phyloP scores from a whole-genome alignment of 1,140 invertebrate species.

The Pararge aegeria region DNA sequence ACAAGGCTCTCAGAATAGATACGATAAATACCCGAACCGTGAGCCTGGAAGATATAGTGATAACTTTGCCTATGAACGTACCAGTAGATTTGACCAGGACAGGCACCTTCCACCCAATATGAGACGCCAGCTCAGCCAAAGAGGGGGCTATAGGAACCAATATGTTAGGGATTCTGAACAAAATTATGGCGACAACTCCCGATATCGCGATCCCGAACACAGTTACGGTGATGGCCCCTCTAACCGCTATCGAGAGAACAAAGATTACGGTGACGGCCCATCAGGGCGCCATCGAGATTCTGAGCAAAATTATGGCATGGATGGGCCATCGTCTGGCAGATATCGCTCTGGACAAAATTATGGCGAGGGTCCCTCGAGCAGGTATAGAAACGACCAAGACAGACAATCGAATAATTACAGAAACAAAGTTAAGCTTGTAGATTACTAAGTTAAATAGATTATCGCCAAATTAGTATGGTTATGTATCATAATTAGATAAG shows the following conservation, averaged over 20 bases:
- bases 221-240: conserved; percentile 20
- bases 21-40: conserved; percentile 34
- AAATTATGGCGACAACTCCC: conserved; percentile 21
- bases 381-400: conserved; percentile 13
- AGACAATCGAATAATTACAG: conserved; percentile 25
- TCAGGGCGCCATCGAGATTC: conserved; percentile 8
- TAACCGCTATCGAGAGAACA: conserved; percentile 4
- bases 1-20: conserved; percentile 41
- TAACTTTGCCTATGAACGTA: conserved; percentile 34
- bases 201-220: conserved; percentile 9
- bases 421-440: conserved; percentile 63
- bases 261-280: conserved; percentile 2
- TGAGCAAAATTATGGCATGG: conserved; percentile 23
- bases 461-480: conserved; percentile 17
- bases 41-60: conserved; percentile 41
- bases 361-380: conserved; percentile 21
- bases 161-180: conserved; percentile 25
- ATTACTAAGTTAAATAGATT: conserved; percentile 43
- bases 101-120: conserved; percentile 23
- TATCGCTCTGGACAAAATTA: conserved; percentile 19
- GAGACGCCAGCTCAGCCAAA: conserved; percentile 34
- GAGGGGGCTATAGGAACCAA: conserved; percentile 35
- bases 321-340: conserved; percentile 9
- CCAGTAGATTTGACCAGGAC: conserved; percentile 39
- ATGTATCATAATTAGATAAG: conserved; percentile 40